Evolutionary conservation across 2,888 invertebrate genomes (phyloP), one percentile per base, ranked within the genome.

Genomic region (Apoda limacodes): DNA sequence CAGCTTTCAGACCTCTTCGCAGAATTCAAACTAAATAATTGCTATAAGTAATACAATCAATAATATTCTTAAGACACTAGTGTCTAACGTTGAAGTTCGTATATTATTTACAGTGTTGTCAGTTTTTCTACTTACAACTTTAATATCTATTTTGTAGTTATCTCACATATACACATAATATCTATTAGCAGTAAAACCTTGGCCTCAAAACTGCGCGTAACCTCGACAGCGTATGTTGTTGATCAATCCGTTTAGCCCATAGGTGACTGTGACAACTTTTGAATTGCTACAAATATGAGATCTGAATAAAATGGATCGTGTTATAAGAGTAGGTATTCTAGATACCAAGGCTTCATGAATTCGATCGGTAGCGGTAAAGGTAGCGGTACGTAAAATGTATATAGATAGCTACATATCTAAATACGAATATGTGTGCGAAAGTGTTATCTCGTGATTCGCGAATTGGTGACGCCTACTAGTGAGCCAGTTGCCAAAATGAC

Each of bases 401-500:
- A n/a, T n/a, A n/a, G n/a, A n/a, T n/a, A n/a, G n/a, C n/a, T n/a
- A n/a, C n/a, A n/a, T n/a, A n/a, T n/a, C n/a, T 59, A 55, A 49
- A 55, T 60, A 46, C 50, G 46, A 44, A 43, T 45, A 43, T 43
- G 39, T 50, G 40, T 42, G 37, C 34, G 33, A 35, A 24, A n/a
- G 9, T 9, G 23, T 22, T 42, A 42, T 51, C 63, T 63, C 62
- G 55, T 50, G 50, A 64, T 62, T 63, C 62, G 55, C 50, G 50
- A 64, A 66, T 61, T 54, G 64, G 65, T 52, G 51, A 63, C 78
- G 72, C 78, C 78, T 62, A 48, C 63, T 58, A 52, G 52, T 55
- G 50, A 52, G 65, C 64, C 58, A 57, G 60, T 67, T 68, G 70
- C 72, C 67, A 75, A 74, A 72, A 72, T 67, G 62, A 69, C 49